A percentile compares a stretch with the other conserved stretches of the same genome.
phyloP scores from a whole-genome alignment of 2,797 vertebrate species.

The Tokudaia muenninki region DNA sequence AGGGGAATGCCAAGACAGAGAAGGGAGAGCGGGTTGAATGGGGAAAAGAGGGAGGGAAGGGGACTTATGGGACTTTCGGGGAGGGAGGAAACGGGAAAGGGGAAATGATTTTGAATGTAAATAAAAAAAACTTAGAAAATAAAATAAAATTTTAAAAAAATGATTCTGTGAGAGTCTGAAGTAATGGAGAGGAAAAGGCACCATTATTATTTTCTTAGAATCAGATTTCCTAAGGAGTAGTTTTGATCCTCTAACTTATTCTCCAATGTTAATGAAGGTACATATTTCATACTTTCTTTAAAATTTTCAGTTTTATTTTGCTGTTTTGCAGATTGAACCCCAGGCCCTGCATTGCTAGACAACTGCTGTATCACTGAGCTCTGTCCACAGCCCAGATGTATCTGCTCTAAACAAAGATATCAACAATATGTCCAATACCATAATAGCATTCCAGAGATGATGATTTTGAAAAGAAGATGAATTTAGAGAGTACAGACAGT shows the following conservation, averaged over 20 bases:
- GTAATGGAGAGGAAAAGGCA: background rate
- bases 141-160: background rate
- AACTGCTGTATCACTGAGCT: background rate
- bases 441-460: background rate
- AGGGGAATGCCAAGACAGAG: too few species aligned
- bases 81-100: too few species aligned
- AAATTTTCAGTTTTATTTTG: background rate
- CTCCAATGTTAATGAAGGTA: background rate
- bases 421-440: background rate
- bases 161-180: background rate
- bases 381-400: background rate
- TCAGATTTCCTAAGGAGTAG: background rate
- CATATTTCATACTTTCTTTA: background rate
- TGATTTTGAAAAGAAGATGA: slow-evolving; percentile 24
- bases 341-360: background rate
- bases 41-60: too few species aligned
- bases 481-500: background rate
- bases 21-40: too few species aligned
- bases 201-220: background rate
- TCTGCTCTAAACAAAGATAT: slow-evolving; percentile 24
- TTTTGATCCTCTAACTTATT: slow-evolving; percentile 9
- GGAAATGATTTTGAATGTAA: too few species aligned
- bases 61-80: too few species aligned
- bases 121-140: too few species aligned
- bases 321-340: background rate